Evolutionary conservation across 1,140 invertebrate genomes (phyloP).

Genomic region (Mycetomoellerius zeteki): DNA sequence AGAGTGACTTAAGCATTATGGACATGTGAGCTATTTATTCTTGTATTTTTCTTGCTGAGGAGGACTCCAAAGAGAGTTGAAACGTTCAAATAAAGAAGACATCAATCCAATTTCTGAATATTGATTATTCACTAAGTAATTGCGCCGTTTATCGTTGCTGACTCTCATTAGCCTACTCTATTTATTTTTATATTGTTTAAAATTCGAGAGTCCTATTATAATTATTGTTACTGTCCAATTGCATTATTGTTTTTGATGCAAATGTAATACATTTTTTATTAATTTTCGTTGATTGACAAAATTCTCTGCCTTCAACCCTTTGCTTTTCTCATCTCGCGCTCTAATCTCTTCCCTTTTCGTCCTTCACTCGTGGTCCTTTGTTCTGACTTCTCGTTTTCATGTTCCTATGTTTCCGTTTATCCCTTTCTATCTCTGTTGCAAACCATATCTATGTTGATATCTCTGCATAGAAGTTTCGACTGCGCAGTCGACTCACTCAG

Average conservation of each 20-base stretch:
- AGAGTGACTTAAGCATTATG: too few species aligned
- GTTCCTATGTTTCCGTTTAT: neutral
- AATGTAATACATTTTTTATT: neutral
- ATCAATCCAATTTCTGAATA: too few species aligned
- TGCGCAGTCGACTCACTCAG: conserved; percentile 72
- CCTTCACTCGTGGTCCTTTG: neutral
- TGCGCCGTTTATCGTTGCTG: too few species aligned
- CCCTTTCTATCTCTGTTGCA: neutral
- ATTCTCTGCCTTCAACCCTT: conserved; percentile 12
- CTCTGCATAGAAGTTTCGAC: conserved; percentile 70
- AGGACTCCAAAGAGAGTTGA: too few species aligned
- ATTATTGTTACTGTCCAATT: too few species aligned
- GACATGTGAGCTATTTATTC: too few species aligned
- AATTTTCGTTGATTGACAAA: neutral
- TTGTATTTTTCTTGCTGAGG: too few species aligned
- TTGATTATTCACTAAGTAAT: too few species aligned
- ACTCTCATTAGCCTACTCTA: too few species aligned
- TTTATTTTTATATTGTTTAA: too few species aligned
- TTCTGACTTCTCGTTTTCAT: neutral
- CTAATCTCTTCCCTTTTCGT: neutral
- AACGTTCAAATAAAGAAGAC: too few species aligned
- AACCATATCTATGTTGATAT: conserved; percentile 28
- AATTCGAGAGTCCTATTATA: too few species aligned
- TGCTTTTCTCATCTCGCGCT: neutral
- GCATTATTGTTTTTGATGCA: neutral